phyloP scores from a whole-genome alignment of 2,113 vertebrate genomes.

The Etheostoma spectabile region DNA sequence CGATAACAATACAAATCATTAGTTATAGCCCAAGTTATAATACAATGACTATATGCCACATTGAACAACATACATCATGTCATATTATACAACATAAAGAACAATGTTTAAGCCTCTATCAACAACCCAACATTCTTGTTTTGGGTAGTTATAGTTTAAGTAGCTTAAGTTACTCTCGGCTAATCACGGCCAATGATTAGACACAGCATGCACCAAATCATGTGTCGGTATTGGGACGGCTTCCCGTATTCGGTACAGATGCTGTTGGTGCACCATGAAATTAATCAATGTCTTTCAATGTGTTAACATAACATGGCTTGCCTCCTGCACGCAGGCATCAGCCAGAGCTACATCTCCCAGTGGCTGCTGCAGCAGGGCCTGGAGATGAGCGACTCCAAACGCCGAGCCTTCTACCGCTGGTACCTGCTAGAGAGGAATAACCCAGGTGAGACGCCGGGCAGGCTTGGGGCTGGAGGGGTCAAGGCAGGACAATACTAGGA shows the following conservation, averaged over 20 bases:
- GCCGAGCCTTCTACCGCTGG: slow-evolving; percentile 88
- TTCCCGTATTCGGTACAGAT: slow-evolving; percentile 18
- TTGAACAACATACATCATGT: too few species aligned
- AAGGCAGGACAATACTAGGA: neutral
- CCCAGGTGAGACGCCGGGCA: slow-evolving; percentile 79
- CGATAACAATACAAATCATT: too few species aligned
- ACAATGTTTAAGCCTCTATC: too few species aligned
- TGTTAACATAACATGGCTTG: slow-evolving; percentile 31
- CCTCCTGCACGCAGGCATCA: slow-evolving; percentile 81
- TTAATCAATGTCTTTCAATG: slow-evolving; percentile 33
- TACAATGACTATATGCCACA: too few species aligned
- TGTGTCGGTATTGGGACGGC: slow-evolving; percentile 14
- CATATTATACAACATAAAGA: too few species aligned
- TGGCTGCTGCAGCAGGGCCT: slow-evolving; percentile 88
- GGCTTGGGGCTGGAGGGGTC: neutral
- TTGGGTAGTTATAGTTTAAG: too few species aligned
- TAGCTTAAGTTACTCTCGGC: too few species aligned
- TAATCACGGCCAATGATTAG: too few species aligned
- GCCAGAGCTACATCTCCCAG: slow-evolving; percentile 90
- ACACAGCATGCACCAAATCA: slow-evolving; percentile 24
- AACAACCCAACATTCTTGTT: too few species aligned
- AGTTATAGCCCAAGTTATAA: too few species aligned
- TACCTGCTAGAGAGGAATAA: slow-evolving; percentile 88
- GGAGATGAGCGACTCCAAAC: slow-evolving; percentile 89
- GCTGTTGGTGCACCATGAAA: neutral